These are phyloP conservation scores for Notarius lentiginosus DNA, from an alignment of 2,113 vertebrate species.

Conservation along the genomic window DNA sequence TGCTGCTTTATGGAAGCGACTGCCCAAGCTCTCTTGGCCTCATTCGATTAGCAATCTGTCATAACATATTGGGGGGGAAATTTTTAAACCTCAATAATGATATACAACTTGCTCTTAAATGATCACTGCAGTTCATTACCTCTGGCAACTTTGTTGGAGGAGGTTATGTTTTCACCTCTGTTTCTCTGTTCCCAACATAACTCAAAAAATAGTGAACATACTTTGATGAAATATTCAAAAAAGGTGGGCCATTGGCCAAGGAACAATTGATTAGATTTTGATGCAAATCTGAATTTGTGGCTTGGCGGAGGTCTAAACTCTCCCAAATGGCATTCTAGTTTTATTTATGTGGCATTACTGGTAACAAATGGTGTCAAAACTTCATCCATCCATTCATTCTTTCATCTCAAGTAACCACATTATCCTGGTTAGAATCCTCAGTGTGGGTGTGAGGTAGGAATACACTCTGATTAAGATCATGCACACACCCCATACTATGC, in stretches of 20 bases:
- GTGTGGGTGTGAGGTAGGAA: not conserved
- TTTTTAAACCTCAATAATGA: not conserved
- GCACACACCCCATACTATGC: not conserved
- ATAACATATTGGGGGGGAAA: not conserved
- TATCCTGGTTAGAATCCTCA: too few species aligned
- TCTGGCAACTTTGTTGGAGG: too few species aligned
- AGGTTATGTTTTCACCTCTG: too few species aligned
- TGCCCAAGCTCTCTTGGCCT: not conserved
- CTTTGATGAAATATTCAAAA: too few species aligned
- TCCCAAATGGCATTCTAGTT: not conserved
- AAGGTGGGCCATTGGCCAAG: too few species aligned
- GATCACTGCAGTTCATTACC: not conserved
- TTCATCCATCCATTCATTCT: not conserved
- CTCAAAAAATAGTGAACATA: too few species aligned
- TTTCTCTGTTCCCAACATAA: too few species aligned
- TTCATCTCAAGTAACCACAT: not conserved
- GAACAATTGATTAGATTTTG: too few species aligned
- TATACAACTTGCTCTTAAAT: not conserved
- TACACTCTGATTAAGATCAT: not conserved
- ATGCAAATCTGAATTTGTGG: too few species aligned
- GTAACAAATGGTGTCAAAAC: not conserved
- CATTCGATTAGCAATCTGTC: not conserved
- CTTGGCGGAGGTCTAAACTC: too few species aligned
- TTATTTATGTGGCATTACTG: constrained; percentile 2
- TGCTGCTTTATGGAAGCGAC: not conserved